phyloP scores from a whole-genome alignment of 2,888 invertebrate species.

The Phaonia tiefii region DNA sequence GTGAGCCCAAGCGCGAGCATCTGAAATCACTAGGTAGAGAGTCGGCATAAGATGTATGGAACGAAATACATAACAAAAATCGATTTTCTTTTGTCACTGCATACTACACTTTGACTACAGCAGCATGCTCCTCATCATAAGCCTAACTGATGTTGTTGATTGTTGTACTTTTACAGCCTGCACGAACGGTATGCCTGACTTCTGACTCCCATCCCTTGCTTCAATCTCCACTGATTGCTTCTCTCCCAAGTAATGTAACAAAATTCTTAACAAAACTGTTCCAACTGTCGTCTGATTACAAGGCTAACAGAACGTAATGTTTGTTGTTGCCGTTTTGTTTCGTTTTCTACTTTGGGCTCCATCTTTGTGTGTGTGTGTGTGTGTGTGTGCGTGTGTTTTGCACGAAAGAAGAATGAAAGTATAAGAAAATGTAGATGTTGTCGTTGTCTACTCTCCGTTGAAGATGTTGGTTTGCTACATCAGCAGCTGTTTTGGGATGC shows the following conservation, averaged over 20 bases:
- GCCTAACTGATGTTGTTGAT: too few species aligned
- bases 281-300: constrained; percentile 20
- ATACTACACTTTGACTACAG: too few species aligned
- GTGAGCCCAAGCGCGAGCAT: too few species aligned
- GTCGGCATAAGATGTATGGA: not conserved
- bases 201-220: not conserved
- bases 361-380: not conserved
- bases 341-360: too few species aligned
- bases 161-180: constrained; percentile 10
- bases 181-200: not conserved
- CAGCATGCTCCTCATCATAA: too few species aligned
- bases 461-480: constrained; percentile 18
- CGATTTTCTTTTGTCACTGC: not conserved
- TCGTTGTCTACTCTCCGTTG: not conserved
- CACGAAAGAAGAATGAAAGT: not conserved
- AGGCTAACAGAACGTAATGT: constrained; percentile 12
- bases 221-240: not conserved
- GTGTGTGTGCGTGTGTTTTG: constrained; percentile 10
- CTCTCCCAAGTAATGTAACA: not conserved
- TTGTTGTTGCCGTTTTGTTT: not conserved
- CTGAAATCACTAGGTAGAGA: too few species aligned
- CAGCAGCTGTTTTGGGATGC: constrained; percentile 12
- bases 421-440: too few species aligned
- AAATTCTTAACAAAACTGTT: not conserved
- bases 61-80: too few species aligned